Evolutionary conservation across 2,113 vertebrate genomes (phyloP).

Genomic region (Hucho hucho): DNA sequence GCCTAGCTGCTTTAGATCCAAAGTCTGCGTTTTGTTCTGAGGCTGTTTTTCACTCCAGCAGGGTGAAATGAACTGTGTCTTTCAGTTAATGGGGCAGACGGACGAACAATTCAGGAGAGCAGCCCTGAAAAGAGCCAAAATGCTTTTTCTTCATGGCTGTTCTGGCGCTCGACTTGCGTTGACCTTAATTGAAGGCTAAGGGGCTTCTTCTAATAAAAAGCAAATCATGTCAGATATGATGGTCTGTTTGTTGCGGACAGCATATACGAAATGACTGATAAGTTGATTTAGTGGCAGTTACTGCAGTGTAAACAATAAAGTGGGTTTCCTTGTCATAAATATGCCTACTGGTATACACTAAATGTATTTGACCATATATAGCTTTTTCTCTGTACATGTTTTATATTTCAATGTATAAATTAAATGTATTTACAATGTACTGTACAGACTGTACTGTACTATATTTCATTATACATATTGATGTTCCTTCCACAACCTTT

Average conservation of each 20-base stretch:
- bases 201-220: neutral
- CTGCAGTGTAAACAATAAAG: neutral
- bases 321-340: no score
- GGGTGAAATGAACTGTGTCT: slow-evolving; percentile 36
- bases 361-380: no score
- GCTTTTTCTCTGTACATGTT: no score
- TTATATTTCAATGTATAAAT: no score
- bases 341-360: no score
- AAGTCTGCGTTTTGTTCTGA: neutral
- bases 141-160: slow-evolving; percentile 2
- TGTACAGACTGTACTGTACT: no score
- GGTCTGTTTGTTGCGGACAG: neutral
- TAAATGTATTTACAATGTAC: no score
- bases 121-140: neutral
- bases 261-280: neutral
- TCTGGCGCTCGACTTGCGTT: neutral
- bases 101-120: slow-evolving; percentile 1
- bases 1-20: slow-evolving; percentile 20
- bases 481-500: neutral
- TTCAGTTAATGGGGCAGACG: slow-evolving; percentile 15
- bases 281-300: slow-evolving; percentile 2
- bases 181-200: neutral
- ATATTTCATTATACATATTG: neutral
- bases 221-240: slow-evolving; percentile 9
- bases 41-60: slow-evolving; percentile 33